Base-by-base conservation (phyloP, 2,797 vertebrate species). In the Chelon auratus region DNA sequence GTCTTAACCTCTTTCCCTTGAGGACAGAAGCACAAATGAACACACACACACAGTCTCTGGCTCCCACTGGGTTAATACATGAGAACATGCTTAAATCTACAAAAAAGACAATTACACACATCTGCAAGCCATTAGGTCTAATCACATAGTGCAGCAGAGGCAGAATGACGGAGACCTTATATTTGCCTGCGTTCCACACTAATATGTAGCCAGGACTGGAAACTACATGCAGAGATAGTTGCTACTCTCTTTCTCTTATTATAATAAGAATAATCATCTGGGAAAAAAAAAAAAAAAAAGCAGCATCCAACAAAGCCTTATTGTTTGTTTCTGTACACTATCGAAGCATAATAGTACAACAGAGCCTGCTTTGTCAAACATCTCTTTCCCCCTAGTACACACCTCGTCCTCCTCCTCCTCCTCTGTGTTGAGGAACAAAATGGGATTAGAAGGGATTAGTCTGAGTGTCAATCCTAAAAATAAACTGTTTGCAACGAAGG, bases 41-140 rank as follows among this genome's bases (percentile, higher is more conserved):
- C 37, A 40, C 18, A 50, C 24, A 65, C 10, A 36, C 43, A 71
- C 9, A 17, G 37, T 9, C 37, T 62, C 68, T 65, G 68, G 63
- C 65, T 83, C 87, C 82, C 53, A 56, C 78, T 60, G 75, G 68
- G 79, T 88, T 86, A 83, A 85, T 65, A 67, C 40, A 71, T 43
- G 69, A 72, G 82, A 91, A 86, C 81, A 87, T 80, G 85, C 87
- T 86, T 83, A 80, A 86, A 89, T 68, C 62, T 60, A 78, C 73
- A 84, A 73, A 87, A 79, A 78, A 77, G 58, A 86, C 81, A 85
- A 75, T 87, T 87, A 82, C 82, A 79, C 78, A 88, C 91, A 93
- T 91, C 87, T 94, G 89, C 81, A 87, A 89, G 75, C 69, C 89
- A 93, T 94, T 93, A 92, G 70, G 58, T 70, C 78, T 89, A 90